Percentiles rank a stretch among this genome's conserved stretches.
phyloP scores from a whole-genome alignment of 1,140 invertebrate species.

The Drosophila mojavensis region DNA sequence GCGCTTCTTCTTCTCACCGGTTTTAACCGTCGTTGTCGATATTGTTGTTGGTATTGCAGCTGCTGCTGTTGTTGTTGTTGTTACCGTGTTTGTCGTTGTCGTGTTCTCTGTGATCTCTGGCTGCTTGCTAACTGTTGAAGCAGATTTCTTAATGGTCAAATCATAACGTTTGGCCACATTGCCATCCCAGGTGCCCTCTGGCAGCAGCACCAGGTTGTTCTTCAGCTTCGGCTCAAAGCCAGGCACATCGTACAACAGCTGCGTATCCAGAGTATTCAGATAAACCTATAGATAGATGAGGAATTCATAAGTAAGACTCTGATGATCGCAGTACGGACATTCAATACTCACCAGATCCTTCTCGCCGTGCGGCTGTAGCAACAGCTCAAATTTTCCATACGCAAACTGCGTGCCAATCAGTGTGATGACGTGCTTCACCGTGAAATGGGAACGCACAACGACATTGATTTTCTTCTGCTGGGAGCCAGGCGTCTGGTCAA shows the following conservation, averaged over 20 bases:
- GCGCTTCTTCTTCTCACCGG: conserved; percentile 51
- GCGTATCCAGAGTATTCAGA: conserved; percentile 59
- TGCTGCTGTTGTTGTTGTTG: not conserved
- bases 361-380: conserved; percentile 71
- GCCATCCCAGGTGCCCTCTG: conserved; percentile 67
- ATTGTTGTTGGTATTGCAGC: not conserved
- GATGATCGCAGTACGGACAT: not conserved
- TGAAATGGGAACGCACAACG: conserved; percentile 85
- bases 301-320: not conserved
- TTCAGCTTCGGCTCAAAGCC: conserved; percentile 69
- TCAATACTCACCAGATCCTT: conserved; percentile 62
- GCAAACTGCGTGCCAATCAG: conserved; percentile 85
- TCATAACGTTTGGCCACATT: conserved; percentile 71
- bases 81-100: not conserved
- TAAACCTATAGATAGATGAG: conserved; percentile 50
- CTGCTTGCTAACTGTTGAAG: conserved; percentile 34
- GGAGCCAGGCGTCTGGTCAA: conserved; percentile 85
- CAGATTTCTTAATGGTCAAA: conserved; percentile 52
- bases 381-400: conserved; percentile 85
- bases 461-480: conserved; percentile 84
- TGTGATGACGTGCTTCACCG: conserved; percentile 84
- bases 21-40: conserved; percentile 25
- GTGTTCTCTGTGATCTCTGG: conserved; percentile 21
- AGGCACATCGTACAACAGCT: conserved; percentile 62
- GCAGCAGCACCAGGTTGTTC: conserved; percentile 73